Evolutionary conservation across 2,113 vertebrate species (phyloP), one percentile per base, ranked within the genome.

Genomic region (Sclerurus mexicanus): DNA sequence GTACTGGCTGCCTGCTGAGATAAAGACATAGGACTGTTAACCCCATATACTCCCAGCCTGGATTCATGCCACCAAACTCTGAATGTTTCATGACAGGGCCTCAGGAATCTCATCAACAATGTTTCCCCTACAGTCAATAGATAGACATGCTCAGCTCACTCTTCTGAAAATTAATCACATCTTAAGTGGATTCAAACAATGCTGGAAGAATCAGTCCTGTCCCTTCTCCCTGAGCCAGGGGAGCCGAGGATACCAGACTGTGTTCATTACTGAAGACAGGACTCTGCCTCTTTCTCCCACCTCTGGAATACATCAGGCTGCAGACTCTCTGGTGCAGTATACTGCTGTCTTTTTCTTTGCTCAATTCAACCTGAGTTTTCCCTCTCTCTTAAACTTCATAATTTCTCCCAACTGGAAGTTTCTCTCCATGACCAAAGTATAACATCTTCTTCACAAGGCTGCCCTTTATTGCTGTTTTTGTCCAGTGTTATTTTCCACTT

Each of bases 1-100:
- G 21, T 47, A 20, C 63, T 90, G 67, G 33, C 59, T 91, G 55
- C 90, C 91, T 90, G 87, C 79, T 90, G 79, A 86, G 82, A 85
- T 77, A 77, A 83, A 88, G 75, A 84, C 67, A 73, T 44, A 28
- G 75, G 75, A 81, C 42, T 20, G 82, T 93, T 95, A 96, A 89
- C 69, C 71, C 85, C 85, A 75, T 85, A 89, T n/a, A 82, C 18
- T 62, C 46, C 37, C 68, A 93, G 39, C 3, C 52, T 74, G 72
- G 49, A 73, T 80, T 74, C 42, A 52, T 69, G 59, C 77, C 1
- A 2, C 50, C 55, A 71, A 84, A 92, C 17, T 71, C 74, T 67
- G 50, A 84, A 63, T 5, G 1, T 42, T 90, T 72, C 67, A 86
- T 55, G 21, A 59, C 9, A 19, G 28, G 7, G 10, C 23, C 77